A percentile compares a stretch with the other conserved stretches of the same genome.
These are phyloP conservation scores for Genyomyrus donnyi DNA, from an alignment of 2,113 vertebrate species.

Conservation along the genomic window DNA sequence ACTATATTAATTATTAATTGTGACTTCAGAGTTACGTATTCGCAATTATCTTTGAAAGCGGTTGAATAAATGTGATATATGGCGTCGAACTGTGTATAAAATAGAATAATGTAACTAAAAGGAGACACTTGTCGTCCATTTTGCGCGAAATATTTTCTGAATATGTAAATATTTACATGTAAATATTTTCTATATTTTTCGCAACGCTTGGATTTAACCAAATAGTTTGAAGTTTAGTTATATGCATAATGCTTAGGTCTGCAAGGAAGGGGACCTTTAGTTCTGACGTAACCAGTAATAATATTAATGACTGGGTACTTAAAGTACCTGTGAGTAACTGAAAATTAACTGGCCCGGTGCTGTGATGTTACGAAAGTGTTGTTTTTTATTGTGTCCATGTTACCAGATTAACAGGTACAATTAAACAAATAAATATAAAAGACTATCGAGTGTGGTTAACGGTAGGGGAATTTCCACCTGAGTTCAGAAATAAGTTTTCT, in stretches of 20 bases:
- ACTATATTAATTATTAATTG: neutral
- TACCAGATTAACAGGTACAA: neutral
- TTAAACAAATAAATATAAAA: neutral
- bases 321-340: neutral
- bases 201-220: neutral
- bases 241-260: neutral
- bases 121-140: neutral
- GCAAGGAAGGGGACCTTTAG: neutral
- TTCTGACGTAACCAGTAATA: neutral
- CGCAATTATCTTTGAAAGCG: neutral
- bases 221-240: neutral
- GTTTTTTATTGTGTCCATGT: neutral
- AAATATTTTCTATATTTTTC: neutral
- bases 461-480: slow-evolving; percentile 10
- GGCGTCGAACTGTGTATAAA: neutral
- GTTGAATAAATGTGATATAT: neutral
- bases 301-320: neutral
- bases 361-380: neutral
- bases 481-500: neutral
- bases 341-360: neutral
- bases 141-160: neutral
- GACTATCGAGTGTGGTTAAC: neutral
- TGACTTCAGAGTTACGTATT: neutral
- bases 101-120: neutral
- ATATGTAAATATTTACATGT: neutral